Base-by-base conservation (phyloP, 2,113 vertebrate genomes). In the Stictonetta naevosa region DNA sequence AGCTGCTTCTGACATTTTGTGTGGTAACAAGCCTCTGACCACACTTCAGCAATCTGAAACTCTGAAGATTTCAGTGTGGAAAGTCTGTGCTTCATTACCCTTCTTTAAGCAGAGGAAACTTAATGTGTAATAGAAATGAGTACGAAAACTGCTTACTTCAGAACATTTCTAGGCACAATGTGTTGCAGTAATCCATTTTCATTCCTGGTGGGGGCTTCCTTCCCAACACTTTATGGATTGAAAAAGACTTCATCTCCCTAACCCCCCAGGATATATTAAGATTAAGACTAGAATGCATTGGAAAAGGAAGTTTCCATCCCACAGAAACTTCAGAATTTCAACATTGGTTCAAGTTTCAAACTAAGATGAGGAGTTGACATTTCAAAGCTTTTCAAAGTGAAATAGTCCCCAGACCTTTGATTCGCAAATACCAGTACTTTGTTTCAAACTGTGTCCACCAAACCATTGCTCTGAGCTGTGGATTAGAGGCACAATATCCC, bases 141-240 rank as follows among this genome's bases (percentile, higher is more conserved):
- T 81, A 78, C 19, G 52, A 94, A 93, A 96, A 75, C 26, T 92
- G 83, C 90, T 92, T 95, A 63, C 46, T 88, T 94, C 71, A 94
- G 72, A 93, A 80, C 36, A 83, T 83, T 92, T 95, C 63, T 76
- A 94, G 68, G 55, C 75, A 67, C 12, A 80, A 67, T 46, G 88
- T 93, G 28, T 83, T 92, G 21, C 31, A 92, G 17, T 77, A 92
- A 97, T 83, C 86, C 19, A 11, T 88, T 92, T 90, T 81, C 3
- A 0, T 92, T 92, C 31, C 28, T 93, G 22, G 10, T 83, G 25
- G 75, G 53, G 36, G 8, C 75, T 94, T 91, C 20, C 55, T 91
- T 77, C 22, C 31, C 50, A 74, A 26, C 12, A 59, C 13, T 72
- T 85, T 71, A 68, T 23, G 28, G 26, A 67, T 38, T 50, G 17